Percentiles rank a stretch among this genome's conserved stretches.
Conservation (phyloP, 2,888 invertebrate species). For the Hirtodrosophila trivittata region DNA sequence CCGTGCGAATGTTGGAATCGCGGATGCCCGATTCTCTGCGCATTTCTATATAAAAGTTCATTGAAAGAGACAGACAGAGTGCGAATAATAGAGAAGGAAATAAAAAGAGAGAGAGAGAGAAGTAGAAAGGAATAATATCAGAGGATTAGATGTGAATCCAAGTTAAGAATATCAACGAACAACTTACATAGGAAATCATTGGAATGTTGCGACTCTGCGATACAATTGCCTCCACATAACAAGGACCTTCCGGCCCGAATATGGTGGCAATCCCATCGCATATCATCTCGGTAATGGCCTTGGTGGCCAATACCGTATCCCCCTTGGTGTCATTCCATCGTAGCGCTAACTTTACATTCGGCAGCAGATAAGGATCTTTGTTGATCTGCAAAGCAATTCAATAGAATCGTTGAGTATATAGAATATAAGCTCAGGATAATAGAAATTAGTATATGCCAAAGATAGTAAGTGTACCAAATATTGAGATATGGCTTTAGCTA, state of each 20-base stretch:
- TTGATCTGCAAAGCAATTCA: constrained; percentile 86
- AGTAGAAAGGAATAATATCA: not conserved
- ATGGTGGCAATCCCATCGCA: constrained; percentile 95
- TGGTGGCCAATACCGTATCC: constrained; percentile 92
- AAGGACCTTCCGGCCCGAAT: constrained; percentile 97
- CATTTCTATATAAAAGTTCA: constrained; percentile 90
- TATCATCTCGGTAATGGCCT: constrained; percentile 94
- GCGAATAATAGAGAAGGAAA: too few species aligned
- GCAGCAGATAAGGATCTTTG: constrained; percentile 87
- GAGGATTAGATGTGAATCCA: too few species aligned
- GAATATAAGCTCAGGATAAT: too few species aligned
- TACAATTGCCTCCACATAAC: constrained; percentile 97
- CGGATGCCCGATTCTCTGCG: constrained; percentile 94
- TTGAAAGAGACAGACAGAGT: constrained; percentile 1
- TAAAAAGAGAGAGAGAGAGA: constrained; percentile 3
- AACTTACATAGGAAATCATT: constrained; percentile 98
- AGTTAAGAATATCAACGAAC: constrained; percentile 60
- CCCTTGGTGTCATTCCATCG: constrained; percentile 94
- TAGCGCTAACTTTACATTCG: constrained; percentile 89
- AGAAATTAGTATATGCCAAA: too few species aligned
- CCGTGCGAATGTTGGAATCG: constrained; percentile 95
- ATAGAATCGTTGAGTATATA: too few species aligned
- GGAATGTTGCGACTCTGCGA: constrained; percentile 97
- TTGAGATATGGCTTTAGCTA: too few species aligned
- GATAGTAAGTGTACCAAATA: too few species aligned